These are phyloP conservation scores for Myotis lucifugus DNA, from an alignment of 2,113 vertebrate genomes.

Conservation along the genomic window DNA sequence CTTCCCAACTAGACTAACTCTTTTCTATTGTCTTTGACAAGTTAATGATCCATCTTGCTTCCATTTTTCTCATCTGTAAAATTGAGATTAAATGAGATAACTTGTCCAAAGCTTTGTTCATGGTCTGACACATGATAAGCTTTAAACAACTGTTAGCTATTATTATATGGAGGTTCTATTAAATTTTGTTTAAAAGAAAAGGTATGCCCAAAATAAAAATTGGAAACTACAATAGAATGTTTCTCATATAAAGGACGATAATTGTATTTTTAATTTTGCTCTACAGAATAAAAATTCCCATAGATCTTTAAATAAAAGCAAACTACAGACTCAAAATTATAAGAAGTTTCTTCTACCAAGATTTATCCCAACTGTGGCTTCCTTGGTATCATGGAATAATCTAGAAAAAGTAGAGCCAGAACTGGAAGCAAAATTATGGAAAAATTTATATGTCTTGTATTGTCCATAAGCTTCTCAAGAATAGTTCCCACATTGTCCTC, in stretches of 20 bases:
- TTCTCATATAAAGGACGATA: neutral
- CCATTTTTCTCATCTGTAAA: neutral
- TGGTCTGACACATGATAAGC: neutral
- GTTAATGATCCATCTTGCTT: neutral
- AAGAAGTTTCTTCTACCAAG: neutral
- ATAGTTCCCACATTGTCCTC: neutral
- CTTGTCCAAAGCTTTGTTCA: neutral
- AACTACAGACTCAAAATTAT: neutral
- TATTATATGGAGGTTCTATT: neutral
- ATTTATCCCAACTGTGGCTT: neutral
- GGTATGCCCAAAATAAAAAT: neutral
- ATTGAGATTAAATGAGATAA: neutral
- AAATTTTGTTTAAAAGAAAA: neutral
- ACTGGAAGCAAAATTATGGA: neutral
- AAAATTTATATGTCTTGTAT: neutral
- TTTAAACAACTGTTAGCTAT: neutral
- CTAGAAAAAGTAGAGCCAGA: neutral
- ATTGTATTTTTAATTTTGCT: neutral
- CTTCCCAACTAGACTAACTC: neutral
- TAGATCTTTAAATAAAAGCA: neutral
- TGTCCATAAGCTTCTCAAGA: neutral
- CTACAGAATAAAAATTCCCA: neutral
- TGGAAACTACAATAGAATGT: neutral
- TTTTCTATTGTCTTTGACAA: neutral
- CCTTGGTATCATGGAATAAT: neutral